Conservation (phyloP, 2,797 vertebrate species). For the Podarcis siculus region DNA sequence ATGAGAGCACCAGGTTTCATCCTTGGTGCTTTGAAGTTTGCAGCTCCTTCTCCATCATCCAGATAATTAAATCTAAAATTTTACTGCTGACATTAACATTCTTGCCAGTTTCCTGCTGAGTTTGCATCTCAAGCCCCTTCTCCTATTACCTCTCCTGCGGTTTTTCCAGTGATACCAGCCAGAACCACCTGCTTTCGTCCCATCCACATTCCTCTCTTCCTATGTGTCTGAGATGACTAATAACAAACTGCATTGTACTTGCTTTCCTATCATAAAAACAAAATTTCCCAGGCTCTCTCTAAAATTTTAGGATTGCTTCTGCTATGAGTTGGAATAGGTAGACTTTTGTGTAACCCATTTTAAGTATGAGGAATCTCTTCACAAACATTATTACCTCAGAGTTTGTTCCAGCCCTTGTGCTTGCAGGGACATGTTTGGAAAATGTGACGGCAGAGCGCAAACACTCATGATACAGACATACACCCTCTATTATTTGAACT, state of each 20-base stretch:
- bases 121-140: background rate
- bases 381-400: background rate
- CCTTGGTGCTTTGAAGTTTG: background rate
- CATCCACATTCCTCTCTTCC: background rate
- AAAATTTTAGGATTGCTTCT: background rate
- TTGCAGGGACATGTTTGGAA: background rate
- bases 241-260: background rate
- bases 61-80: background rate
- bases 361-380: background rate
- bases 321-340: background rate
- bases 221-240: background rate
- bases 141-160: background rate
- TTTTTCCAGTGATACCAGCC: background rate
- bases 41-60: background rate
- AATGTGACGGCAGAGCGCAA: background rate
- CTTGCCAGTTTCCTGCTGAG: background rate
- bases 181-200: background rate
- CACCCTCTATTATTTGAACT: background rate
- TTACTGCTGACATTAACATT: background rate
- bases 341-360: background rate
- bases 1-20: background rate
- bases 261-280: background rate
- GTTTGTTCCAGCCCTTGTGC: background rate
- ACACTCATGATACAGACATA: background rate
- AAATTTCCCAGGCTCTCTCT: background rate